A percentile compares a stretch with the other conserved stretches of the same genome.
phyloP scores from a whole-genome alignment of 2,797 vertebrate genomes.

The Brachyalestes nurse region DNA sequence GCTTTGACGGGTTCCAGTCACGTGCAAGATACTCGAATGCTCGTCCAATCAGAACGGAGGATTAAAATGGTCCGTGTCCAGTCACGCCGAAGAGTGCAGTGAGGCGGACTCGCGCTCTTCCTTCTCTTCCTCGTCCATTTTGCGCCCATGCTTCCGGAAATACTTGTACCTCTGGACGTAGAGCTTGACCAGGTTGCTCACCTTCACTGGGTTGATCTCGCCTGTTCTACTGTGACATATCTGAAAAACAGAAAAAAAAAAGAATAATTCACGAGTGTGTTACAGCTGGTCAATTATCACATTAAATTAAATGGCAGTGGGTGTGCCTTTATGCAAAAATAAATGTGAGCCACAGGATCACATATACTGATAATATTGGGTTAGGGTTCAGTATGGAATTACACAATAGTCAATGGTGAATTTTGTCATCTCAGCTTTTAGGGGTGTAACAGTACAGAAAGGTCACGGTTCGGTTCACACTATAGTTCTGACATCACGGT shows the following conservation, averaged over 20 bases:
- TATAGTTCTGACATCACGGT: too few relatives aligned
- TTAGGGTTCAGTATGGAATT: too few relatives aligned
- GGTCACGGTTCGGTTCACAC: too few relatives aligned
- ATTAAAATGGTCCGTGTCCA: constrained; percentile 10
- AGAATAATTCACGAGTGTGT: neutral
- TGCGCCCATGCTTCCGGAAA: constrained; percentile 91
- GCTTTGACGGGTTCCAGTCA: constrained; percentile 47
- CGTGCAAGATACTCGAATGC: constrained; percentile 53
- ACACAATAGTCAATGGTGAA: too few relatives aligned
- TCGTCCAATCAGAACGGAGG: constrained; percentile 40
- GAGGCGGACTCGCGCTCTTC: constrained; percentile 72
- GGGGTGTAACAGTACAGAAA: too few relatives aligned
- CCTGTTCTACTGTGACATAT: constrained; percentile 95
- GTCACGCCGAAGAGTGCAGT: constrained; percentile 72
- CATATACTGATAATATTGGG: too few relatives aligned
- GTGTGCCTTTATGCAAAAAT: neutral
- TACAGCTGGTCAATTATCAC: too few relatives aligned
- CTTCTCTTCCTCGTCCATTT: constrained; percentile 83
- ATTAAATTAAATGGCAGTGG: neutral
- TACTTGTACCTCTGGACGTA: constrained; percentile 95
- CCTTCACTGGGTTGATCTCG: constrained; percentile 95
- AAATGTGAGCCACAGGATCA: neutral
- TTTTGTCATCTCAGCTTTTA: too few relatives aligned
- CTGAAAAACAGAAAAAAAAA: constrained; percentile 66
- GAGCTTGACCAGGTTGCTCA: constrained; percentile 90